These are phyloP conservation scores for Ctena decussata DNA, from an alignment of 2,888 invertebrate species.

Conservation along the genomic window DNA sequence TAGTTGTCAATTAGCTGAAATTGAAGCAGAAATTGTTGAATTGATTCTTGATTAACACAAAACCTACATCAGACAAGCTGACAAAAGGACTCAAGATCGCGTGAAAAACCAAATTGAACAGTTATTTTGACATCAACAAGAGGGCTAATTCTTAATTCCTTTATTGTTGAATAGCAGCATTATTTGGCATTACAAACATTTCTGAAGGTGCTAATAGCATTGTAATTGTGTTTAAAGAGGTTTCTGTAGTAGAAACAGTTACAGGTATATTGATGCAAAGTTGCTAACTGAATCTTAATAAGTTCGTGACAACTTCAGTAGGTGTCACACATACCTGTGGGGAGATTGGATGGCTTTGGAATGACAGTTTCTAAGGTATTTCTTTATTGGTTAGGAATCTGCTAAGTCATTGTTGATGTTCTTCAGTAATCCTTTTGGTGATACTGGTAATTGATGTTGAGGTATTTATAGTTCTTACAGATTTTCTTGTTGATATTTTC, in stretches of 20 bases:
- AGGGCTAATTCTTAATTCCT: background rate
- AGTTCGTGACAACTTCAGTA: background rate
- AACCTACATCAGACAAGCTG: slow-evolving; percentile 9
- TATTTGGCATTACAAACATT: slow-evolving; percentile 6
- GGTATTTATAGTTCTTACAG: too few species aligned
- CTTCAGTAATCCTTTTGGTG: too few species aligned
- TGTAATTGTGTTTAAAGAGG: slow-evolving; percentile 4
- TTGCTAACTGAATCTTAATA: background rate
- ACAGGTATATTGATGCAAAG: background rate
- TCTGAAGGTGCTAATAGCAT: background rate
- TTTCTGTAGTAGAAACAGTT: background rate
- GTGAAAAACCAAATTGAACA: slow-evolving; percentile 16
- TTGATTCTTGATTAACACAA: slow-evolving; percentile 9
- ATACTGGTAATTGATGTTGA: too few species aligned
- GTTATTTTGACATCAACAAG: background rate
- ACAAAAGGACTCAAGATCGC: background rate
- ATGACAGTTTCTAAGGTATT: slow-evolving; percentile 52
- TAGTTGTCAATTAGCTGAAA: background rate
- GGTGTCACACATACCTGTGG: background rate
- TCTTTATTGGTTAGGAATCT: background rate
- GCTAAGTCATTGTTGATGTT: background rate
- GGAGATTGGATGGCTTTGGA: background rate
- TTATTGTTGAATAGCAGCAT: background rate
- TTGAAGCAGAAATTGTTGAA: background rate
- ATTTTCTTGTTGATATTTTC: too few species aligned